Base-by-base conservation (phyloP, 2,888 invertebrate genomes). In the Coleophora flavipennella region DNA sequence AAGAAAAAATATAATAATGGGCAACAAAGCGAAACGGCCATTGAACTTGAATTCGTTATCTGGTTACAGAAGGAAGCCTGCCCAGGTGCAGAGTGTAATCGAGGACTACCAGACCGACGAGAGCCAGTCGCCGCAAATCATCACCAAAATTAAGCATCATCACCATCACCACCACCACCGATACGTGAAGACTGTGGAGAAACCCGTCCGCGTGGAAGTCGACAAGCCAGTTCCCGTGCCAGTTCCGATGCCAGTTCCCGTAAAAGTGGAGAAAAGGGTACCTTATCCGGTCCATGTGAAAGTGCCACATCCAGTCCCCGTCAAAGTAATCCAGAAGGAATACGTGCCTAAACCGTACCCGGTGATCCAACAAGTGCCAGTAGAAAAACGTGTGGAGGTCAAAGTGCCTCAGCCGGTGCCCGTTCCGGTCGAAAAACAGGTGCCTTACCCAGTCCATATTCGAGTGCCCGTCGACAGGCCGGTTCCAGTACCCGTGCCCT, bases 131-230 rank as follows among this genome's bases (percentile, higher is more conserved):
- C 60, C 70, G 29, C 66, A 58, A 42, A 59, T 69, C 44, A 51
- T 71, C 49, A 80, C 81, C 41, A 84, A 76, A 65, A 67, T 86
- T 51, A 86, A 89, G 59, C 89, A 89, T 53, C 89, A 89, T 54
- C 89, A 89, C 54, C 89, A 89, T 50, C 89, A 89, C 53, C 89
- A 89, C 59, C 89, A 89, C 55, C 89, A 89, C 57, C 86, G 87
- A 66, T 88, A 89, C 55, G 67, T 89, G 4, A 87, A 89, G 62
- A 88, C 88, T 28, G 76, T 89, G 13, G 81, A 88, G 32, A 88
- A 88, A 60, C 86, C 85, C 38, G 60, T 83, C 26, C 70, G 76
- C 51, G 87, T 88, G 42, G 77, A 88, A 47, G 81, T 89, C 12
- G 87, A 87, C 35, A 86, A 86, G 44, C 88, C 74, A 35, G 76